Conservation (phyloP, 2,888 invertebrate genomes). For the Allolobophora icterica region DNA sequence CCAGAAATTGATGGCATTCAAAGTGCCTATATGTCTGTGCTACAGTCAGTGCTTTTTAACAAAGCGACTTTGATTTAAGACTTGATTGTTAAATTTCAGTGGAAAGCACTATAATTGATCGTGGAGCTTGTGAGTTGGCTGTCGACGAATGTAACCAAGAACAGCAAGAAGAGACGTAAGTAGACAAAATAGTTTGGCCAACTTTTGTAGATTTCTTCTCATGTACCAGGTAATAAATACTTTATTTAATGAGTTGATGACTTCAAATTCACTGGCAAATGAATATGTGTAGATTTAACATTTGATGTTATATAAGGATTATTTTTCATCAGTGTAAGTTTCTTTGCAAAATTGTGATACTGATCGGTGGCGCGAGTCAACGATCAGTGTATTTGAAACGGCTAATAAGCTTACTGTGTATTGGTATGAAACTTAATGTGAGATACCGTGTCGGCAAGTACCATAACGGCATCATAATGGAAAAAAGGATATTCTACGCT, state of each 20-base stretch:
- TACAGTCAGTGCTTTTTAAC: not conserved
- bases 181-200: not conserved
- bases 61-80: not conserved
- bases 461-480: too few relatives aligned
- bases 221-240: not conserved
- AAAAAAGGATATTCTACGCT: too few relatives aligned
- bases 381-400: too few relatives aligned
- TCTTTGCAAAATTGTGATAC: too few relatives aligned
- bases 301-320: not conserved
- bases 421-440: too few relatives aligned
- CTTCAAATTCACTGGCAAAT: too few relatives aligned
- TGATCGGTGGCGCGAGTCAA: too few relatives aligned
- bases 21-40: not conserved
- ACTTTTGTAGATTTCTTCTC: not conserved
- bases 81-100: conserved; percentile 42
- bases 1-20: not conserved
- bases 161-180: conserved; percentile 56
- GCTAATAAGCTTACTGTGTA: too few relatives aligned
- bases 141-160: conserved; percentile 71
- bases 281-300: not conserved
- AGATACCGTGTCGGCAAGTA: too few relatives aligned
- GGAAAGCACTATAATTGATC: conserved; percentile 74
- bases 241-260: not conserved
- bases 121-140: conserved; percentile 77
- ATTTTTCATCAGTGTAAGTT: too few relatives aligned